Percentiles rank a stretch among this genome's conserved stretches.
phyloP scores from a whole-genome alignment of 64 coral and sea anemone genomes.

The Montipora foliosa region DNA sequence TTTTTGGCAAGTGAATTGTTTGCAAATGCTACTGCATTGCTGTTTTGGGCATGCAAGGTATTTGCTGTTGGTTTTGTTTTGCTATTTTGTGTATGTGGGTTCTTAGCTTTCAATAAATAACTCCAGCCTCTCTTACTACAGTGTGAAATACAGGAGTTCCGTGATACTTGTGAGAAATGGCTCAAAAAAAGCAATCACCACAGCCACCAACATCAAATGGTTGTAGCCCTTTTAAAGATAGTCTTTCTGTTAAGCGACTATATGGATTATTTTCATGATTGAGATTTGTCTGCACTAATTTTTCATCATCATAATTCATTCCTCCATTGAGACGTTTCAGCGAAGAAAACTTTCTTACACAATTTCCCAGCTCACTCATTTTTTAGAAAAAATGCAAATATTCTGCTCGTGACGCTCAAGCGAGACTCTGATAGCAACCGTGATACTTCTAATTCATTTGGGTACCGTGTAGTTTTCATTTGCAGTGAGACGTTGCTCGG shows the following conservation, averaged over 20 bases:
- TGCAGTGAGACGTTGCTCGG: slow-evolving; percentile 42
- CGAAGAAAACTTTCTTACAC: slow-evolving; percentile 57
- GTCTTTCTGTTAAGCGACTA: slow-evolving; percentile 56
- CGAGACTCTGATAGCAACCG: slow-evolving; percentile 19
- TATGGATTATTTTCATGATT: slow-evolving; percentile 59
- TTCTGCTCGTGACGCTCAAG: neutral
- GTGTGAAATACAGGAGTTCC: neutral
- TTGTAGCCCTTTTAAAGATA: slow-evolving; percentile 55
- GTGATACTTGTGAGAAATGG: slow-evolving; percentile 28
- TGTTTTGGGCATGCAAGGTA: slow-evolving; percentile 35
- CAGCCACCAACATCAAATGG: slow-evolving; percentile 54
- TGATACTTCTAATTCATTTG: slow-evolving; percentile 53
- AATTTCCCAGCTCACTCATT: slow-evolving; percentile 40
- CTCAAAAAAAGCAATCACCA: slow-evolving; percentile 35
- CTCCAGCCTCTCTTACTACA: neutral
- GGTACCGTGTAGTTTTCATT: slow-evolving; percentile 52
- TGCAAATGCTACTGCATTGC: neutral
- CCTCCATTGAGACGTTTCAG: neutral
- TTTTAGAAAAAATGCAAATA: slow-evolving; percentile 26
- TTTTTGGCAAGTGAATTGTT: neutral
- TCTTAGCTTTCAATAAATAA: slow-evolving; percentile 3
- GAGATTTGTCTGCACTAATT: slow-evolving; percentile 57
- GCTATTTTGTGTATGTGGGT: slow-evolving; percentile 38
- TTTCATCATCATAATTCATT: slow-evolving; percentile 58
- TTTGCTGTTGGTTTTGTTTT: slow-evolving; percentile 54